Conservation (phyloP, 2,888 invertebrate species). For the Cyclophora albipunctata region DNA sequence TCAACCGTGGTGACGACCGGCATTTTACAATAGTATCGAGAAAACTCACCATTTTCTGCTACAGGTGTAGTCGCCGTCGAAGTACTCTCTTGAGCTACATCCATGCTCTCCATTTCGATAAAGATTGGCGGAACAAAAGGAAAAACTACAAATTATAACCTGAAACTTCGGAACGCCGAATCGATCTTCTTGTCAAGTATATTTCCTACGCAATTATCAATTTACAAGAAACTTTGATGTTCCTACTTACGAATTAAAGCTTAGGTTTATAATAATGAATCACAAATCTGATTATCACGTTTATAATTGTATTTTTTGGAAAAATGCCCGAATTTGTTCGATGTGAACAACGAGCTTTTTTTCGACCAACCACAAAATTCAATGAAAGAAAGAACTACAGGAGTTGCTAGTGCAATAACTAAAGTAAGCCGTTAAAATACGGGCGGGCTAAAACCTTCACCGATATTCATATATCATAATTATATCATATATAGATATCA, state of each 20-base stretch:
- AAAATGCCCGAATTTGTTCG: slow-evolving; percentile 39
- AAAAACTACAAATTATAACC: slow-evolving; percentile 51
- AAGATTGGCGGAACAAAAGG: slow-evolving; percentile 35
- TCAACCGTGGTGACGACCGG: slow-evolving; percentile 24
- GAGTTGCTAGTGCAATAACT: slow-evolving; percentile 22
- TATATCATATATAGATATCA: too few relatives aligned
- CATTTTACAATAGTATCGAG: slow-evolving; percentile 3
- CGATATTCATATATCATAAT: too few relatives aligned
- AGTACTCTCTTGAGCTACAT: slow-evolving; percentile 63
- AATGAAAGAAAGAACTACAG: slow-evolving; percentile 35
- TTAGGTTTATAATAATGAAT: slow-evolving; percentile 19
- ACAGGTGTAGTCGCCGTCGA: slow-evolving; percentile 59
- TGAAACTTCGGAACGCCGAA: slow-evolving; percentile 54
- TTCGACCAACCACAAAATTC: slow-evolving; percentile 32
- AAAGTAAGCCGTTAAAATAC: too few relatives aligned
- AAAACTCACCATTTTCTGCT: slow-evolving; percentile 61
- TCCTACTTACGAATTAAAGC: slow-evolving; percentile 6
- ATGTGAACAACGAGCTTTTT: slow-evolving; percentile 40
- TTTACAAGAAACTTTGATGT: slow-evolving; percentile 1
- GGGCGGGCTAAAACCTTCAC: too few relatives aligned
- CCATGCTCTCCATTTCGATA: slow-evolving; percentile 70
- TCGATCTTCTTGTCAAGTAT: slow-evolving; percentile 48
- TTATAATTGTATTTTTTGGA: slow-evolving; percentile 23
- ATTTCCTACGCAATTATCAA: slow-evolving; percentile 17
- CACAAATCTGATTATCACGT: slow-evolving; percentile 33